Percentiles rank a stretch among this genome's conserved stretches.
These are phyloP conservation scores for Epinephelus fuscoguttatus DNA, from an alignment of 2,113 vertebrate genomes.

Conservation along the genomic window DNA sequence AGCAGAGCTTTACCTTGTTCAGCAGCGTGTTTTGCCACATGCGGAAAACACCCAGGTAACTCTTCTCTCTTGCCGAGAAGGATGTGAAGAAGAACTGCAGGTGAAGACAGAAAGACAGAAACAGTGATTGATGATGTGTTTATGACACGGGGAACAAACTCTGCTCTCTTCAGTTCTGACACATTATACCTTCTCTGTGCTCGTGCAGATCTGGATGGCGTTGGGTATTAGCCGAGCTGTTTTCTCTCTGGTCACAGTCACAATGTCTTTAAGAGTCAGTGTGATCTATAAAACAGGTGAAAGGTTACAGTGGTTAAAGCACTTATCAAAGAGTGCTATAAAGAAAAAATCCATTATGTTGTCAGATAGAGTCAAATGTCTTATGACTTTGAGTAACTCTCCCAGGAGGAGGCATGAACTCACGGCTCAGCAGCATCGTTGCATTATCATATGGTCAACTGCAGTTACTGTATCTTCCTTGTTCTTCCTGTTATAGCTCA, in stretches of 20 bases:
- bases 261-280: conserved; percentile 89
- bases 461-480: background rate
- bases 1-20: conserved; percentile 87
- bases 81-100: conserved; percentile 94
- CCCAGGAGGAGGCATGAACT: background rate
- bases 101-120: background rate
- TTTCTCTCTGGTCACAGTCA: conserved; percentile 91
- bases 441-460: background rate
- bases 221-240: conserved; percentile 94
- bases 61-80: conserved; percentile 93
- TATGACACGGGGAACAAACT: background rate
- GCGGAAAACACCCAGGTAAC: conserved; percentile 90
- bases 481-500: background rate
- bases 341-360: background rate
- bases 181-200: conserved; percentile 88
- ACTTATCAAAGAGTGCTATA: background rate
- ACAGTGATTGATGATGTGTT: background rate
- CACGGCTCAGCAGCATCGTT: background rate
- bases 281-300: conserved; percentile 83
- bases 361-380: background rate
- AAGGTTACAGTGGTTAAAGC: background rate
- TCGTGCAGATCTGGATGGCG: conserved; percentile 92
- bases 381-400: background rate
- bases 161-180: background rate
- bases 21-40: conserved; percentile 95